A percentile compares a stretch with the other conserved stretches of the same genome.
Evolutionary conservation across 1,140 invertebrate genomes (phyloP).

Genomic region (Nebria ingens): DNA sequence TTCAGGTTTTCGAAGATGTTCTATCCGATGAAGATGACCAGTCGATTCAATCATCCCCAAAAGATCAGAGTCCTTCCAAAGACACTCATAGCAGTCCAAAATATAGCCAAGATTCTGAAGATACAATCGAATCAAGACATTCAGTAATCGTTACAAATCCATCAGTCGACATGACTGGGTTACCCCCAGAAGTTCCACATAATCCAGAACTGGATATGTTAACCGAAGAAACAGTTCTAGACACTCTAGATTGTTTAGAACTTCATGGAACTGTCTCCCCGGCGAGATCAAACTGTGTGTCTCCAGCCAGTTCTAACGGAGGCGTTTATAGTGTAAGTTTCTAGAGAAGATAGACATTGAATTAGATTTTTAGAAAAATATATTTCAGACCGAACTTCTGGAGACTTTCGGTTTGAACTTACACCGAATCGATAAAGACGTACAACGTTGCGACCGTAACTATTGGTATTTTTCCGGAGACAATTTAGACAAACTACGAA

Average conservation of each 20-base stretch:
- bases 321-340: constrained; percentile 72
- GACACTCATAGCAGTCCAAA: neutral
- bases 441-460: constrained; percentile 87
- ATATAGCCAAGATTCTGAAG: neutral
- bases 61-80: neutral
- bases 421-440: constrained; percentile 93
- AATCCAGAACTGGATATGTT: constrained; percentile 35
- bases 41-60: constrained; percentile 12
- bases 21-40: constrained; percentile 41
- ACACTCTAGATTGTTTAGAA: constrained; percentile 26
- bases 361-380: constrained; percentile 11
- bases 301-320: constrained; percentile 73
- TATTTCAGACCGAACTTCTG: constrained; percentile 62
- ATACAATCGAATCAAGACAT: constrained; percentile 25
- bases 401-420: constrained; percentile 83
- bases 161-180: constrained; percentile 44
- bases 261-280: constrained; percentile 31
- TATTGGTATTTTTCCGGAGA: constrained; percentile 79
- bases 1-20: constrained; percentile 46
- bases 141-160: constrained; percentile 57
- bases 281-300: constrained; percentile 51
- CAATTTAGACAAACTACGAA: constrained; percentile 88
- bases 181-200: constrained; percentile 19
- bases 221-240: constrained; percentile 29
- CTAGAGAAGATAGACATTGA: no score